Evolutionary conservation across 1,140 invertebrate genomes (phyloP).

Genomic region (Drosophila littoralis): DNA sequence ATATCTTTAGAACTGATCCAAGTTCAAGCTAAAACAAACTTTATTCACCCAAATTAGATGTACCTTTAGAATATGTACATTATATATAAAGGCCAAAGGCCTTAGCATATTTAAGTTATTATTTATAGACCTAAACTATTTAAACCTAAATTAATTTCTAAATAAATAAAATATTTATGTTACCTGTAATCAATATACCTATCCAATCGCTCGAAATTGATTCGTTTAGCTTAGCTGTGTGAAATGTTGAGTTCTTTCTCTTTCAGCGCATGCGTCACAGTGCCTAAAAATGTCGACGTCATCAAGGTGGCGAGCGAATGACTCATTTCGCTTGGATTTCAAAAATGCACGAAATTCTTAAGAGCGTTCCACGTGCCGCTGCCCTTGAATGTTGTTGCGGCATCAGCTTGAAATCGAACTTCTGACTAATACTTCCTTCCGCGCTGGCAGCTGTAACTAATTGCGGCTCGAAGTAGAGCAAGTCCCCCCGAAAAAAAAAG

Average conservation of each 20-base stretch:
- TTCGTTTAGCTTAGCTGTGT: too few relatives aligned
- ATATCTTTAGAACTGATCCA: too few relatives aligned
- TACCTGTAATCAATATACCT: too few relatives aligned
- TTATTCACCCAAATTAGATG: too few relatives aligned
- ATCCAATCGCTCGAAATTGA: too few relatives aligned
- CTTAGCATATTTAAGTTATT: too few relatives aligned
- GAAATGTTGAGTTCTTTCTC: not conserved
- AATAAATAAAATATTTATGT: too few relatives aligned
- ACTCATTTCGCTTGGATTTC: conserved; percentile 55
- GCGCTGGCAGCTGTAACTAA: conserved; percentile 68
- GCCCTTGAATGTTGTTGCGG: conserved; percentile 52
- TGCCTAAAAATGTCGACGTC: conserved; percentile 20
- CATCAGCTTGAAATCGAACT: conserved; percentile 10
- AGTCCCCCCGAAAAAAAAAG: conserved; percentile 11
- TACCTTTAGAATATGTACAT: too few relatives aligned
- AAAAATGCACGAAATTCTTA: conserved; percentile 61
- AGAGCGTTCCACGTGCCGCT: conserved; percentile 35
- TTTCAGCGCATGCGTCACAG: conserved; percentile 50
- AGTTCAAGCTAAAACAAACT: too few relatives aligned
- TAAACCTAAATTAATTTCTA: too few relatives aligned
- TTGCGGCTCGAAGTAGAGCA: conserved; percentile 52
- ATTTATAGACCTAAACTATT: too few relatives aligned
- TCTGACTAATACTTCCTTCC: conserved; percentile 81
- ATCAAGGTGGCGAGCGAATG: conserved; percentile 26
- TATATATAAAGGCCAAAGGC: too few relatives aligned